Evolutionary conservation across 2,888 invertebrate genomes (phyloP), one percentile per base, ranked within the genome.

Genomic region (Hemaris fuciformis): DNA sequence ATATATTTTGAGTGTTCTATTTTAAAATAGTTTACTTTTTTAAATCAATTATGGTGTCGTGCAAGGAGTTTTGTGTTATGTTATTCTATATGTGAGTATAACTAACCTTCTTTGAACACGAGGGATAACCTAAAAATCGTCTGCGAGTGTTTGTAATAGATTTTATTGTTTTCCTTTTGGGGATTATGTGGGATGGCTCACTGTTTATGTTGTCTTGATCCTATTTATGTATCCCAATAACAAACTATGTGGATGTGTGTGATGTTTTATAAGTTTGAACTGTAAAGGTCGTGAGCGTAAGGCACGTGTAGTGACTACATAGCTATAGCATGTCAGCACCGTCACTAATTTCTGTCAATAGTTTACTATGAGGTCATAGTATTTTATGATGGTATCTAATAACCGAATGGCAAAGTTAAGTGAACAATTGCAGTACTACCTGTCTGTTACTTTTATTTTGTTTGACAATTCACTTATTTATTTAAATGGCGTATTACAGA

Each of bases 1-100:
- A 83, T 74, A 70, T 69, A 68, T 73, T 75, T 72, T 65, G 70
- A 71, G 69, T 70, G 62, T 38, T 45, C 34, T 13, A n/a, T 57
- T 45, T 48, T 58, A 34, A 25, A 57, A 57, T 57, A 57, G 22
- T 31, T 48, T 57, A 34, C 25, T 57, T 61, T 57, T 31, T 22
- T 23, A 57, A 22, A 18, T 18, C 34, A 31, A 22, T 56, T 42
- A 22, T 56, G 23, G 57, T 61, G 57, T 41, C 18, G 43, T 43
- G 22, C 7, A 25, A 38, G 46, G 25, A 43, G 34, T 57, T 38
- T 41, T 20, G 38, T 13, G 13, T 18, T 6, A 25, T 27, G 42
- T 42, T 53, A 48, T 25, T 23, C 2, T 56, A 7, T 31, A 57
- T 38, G 70, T 70, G 45, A 70, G 71, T 71, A 56, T 18, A 25